Evolutionary conservation across 1,140 invertebrate genomes (phyloP), one percentile per base, ranked within the genome.

Genomic region (Caenorhabditis brenneri): DNA sequence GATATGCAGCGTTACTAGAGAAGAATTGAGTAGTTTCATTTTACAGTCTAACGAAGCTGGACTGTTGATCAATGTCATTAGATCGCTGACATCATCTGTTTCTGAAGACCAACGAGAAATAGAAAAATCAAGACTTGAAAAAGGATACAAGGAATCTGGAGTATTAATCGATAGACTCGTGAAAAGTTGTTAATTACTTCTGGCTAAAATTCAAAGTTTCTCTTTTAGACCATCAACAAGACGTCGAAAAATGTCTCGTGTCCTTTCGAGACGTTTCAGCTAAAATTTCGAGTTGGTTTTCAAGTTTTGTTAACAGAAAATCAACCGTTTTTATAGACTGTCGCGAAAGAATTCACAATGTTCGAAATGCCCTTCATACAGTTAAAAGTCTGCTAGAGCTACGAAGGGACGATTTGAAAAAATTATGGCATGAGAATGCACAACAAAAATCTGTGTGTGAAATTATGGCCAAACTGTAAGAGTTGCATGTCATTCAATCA

Each of bases 101-200:
- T 97, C 95, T 39, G 96, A 96, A 91, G 96, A 97, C 90, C 95
- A 98, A 90, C 92, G 96, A 87, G 96, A 98, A 90, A 94, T 95
- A 89, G 96, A 98, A 92, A 96, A 96, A 89, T 94, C 94, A 0
- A 95, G 96, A 91, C 93, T 98, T 42, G 96, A 98, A 92, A 95
- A 95, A 87, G 96, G 96, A 90, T 98, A 95, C 90, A 95, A 95
- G 90, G 93, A 94, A 89, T 96, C 96, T 92, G 96, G 98, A 92
- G 93, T 94, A 86, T 93, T 93, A 87, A 92, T 98, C 4, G 95
- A 97, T 90, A 94, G 95, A 91, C 92, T 97, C 24, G 95, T 99
- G 27, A 94, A 95, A 31, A 90, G 92, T 92, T 46, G 39, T 79
- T 83, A 4, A 24, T 85, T 88, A 91, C 42, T 22, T 19, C 31